Evolutionary conservation across 92 coral and sea anemone species (phyloP), one percentile per base, ranked within the genome.

Genomic region (Epizoanthus rinbou): DNA sequence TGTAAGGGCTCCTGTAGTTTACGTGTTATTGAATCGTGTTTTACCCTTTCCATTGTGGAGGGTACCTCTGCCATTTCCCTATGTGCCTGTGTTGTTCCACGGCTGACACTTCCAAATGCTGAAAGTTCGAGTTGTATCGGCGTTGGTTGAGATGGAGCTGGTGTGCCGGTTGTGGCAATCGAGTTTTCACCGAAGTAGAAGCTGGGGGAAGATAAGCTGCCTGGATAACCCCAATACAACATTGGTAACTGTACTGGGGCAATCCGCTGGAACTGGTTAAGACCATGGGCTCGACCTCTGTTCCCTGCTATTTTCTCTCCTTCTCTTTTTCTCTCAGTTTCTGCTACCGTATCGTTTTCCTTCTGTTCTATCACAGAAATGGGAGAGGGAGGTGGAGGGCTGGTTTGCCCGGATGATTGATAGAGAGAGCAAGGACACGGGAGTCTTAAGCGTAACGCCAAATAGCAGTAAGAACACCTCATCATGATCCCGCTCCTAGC

Each of bases 391-490:
- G 82, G 8, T 22, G 65, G 43, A 22, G 82, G 23, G 69, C 64
- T 78, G 31, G 60, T 23, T 21, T 28, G 57, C 5, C 58, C 82
- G 19, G 82, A 16, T 62, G 70, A 6, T 19, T 78, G 82, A 35
- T 78, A 78, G 13, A 59, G n/a, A 9, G 82, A 33, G 35, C 82
- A 78, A 8, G 82, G 82, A 59, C 82, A 78, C 1, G 82, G 82
- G 19, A 47, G 47, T 0, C 82, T 59, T 6, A 78, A 59, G 4
- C 82, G 71, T 13, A 37, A 56, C 6, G 82, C 82, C 70, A 78
- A 41, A 59, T 39, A 23, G 10, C 82, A 78, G 0, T 78, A 78
- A 10, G 82, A 69, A 6, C 82, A 78, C 7, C 82, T 57, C 82
- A 78, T 78, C 19, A 39, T 43, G 15, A 39, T 59, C 31, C 64